Conservation (phyloP, 1,140 invertebrate genomes). For the Ceratosolen fusciceps region DNA sequence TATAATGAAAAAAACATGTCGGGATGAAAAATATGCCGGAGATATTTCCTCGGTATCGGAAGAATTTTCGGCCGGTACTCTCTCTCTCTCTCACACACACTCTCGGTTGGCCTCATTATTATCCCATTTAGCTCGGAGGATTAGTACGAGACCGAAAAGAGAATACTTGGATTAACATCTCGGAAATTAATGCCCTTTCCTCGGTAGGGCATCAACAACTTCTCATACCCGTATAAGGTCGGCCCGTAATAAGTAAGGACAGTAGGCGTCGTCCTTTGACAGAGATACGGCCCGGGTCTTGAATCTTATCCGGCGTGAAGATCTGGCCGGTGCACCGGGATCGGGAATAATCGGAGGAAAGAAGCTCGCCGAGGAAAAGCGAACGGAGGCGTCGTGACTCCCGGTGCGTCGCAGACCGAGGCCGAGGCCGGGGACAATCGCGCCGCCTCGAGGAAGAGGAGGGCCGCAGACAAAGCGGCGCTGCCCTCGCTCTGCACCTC, state of each 20-base stretch:
- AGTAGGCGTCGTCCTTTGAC: neutral
- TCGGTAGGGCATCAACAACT: neutral
- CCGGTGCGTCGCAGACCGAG: neutral
- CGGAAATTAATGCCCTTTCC: neutral
- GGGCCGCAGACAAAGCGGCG: neutral
- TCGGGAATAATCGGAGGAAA: conserved; percentile 1
- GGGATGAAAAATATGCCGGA: neutral
- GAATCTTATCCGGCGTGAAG: neutral
- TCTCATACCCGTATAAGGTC: neutral
- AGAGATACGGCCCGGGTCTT: conserved; percentile 6
- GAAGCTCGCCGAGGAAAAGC: neutral
- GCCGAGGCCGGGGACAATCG: neutral
- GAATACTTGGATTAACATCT: conserved; percentile 4
- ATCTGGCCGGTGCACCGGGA: neutral
- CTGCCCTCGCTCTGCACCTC: neutral
- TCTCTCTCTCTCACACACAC: too few relatives aligned
- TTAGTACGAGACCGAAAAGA: neutral
- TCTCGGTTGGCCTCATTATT: neutral
- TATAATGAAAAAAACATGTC: neutral
- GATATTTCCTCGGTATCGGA: neutral
- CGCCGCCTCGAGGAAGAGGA: neutral
- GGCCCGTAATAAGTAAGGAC: too few relatives aligned
- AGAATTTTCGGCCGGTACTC: neutral
- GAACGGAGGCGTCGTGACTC: neutral
- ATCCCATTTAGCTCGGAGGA: neutral